Percentiles rank a stretch among this genome's conserved stretches.
Conservation (phyloP, 1,140 invertebrate genomes). For the Yoshiicerus persimilis region DNA sequence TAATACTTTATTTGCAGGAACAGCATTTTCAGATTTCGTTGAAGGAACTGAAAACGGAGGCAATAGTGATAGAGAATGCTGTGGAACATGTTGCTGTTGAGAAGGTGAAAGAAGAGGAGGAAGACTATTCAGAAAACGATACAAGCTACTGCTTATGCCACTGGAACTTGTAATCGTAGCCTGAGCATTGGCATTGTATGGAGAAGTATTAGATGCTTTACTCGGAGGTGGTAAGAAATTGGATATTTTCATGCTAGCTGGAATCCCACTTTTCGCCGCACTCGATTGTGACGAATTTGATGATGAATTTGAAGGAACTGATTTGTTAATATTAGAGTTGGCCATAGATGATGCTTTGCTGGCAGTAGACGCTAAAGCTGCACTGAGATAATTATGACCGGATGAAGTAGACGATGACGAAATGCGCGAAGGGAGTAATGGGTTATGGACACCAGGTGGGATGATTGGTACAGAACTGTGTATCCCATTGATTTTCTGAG, state of each 20-base stretch:
- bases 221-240: constrained; percentile 38
- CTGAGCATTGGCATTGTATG: constrained; percentile 1
- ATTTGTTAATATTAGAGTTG: background rate
- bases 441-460: background rate
- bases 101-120: background rate
- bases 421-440: background rate
- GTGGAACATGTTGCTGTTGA: background rate
- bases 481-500: background rate
- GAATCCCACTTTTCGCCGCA: constrained; percentile 26
- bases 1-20: background rate
- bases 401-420: background rate
- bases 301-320: background rate
- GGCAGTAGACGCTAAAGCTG: background rate
- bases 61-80: background rate
- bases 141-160: constrained; percentile 32
- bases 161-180: constrained; percentile 37
- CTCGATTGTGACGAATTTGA: background rate
- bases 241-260: constrained; percentile 48
- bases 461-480: background rate
- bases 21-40: background rate
- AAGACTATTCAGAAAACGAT: constrained; percentile 29
- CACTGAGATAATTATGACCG: background rate
- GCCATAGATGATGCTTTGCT: background rate
- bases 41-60: background rate
- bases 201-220: background rate